Percentiles rank a stretch among this genome's conserved stretches.
Conservation (phyloP, 2,113 vertebrate genomes). For the Coregonus clupeaformis region DNA sequence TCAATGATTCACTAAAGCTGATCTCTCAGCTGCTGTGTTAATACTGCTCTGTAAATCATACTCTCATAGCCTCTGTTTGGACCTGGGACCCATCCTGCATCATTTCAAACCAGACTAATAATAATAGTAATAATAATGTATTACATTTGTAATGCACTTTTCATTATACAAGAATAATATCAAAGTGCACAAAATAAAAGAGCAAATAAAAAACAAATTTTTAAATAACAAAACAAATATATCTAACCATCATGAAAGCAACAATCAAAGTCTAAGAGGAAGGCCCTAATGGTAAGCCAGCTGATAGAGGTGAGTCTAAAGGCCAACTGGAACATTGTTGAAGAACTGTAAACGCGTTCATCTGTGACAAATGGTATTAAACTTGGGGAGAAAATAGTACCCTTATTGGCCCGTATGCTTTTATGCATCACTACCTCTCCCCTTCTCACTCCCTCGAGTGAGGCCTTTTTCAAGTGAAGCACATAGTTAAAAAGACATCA, state of each 20-base stretch:
- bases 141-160: too few species aligned
- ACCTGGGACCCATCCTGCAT: constrained; percentile 17
- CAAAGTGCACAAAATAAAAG: too few species aligned
- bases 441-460: constrained; percentile 12
- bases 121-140: too few species aligned
- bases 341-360: constrained; percentile 28
- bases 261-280: too few species aligned
- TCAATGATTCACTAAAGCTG: constrained; percentile 5
- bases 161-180: too few species aligned
- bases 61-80: constrained; percentile 9
- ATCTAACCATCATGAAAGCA: too few species aligned
- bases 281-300: too few species aligned
- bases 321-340: constrained; percentile 4
- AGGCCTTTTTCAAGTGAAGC: constrained; percentile 34
- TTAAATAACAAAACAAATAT: too few species aligned
- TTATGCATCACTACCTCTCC: constrained; percentile 32
- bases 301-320: not conserved
- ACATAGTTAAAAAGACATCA: constrained; percentile 69
- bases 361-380: constrained; percentile 39
- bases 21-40: not conserved
- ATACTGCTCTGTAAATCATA: not conserved
- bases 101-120: constrained; percentile 5
- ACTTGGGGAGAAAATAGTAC: not conserved
- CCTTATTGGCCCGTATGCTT: constrained; percentile 36
- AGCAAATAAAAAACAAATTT: too few species aligned